phyloP scores from a whole-genome alignment of 2,113 vertebrate genomes.

The Prunella himalayana region DNA sequence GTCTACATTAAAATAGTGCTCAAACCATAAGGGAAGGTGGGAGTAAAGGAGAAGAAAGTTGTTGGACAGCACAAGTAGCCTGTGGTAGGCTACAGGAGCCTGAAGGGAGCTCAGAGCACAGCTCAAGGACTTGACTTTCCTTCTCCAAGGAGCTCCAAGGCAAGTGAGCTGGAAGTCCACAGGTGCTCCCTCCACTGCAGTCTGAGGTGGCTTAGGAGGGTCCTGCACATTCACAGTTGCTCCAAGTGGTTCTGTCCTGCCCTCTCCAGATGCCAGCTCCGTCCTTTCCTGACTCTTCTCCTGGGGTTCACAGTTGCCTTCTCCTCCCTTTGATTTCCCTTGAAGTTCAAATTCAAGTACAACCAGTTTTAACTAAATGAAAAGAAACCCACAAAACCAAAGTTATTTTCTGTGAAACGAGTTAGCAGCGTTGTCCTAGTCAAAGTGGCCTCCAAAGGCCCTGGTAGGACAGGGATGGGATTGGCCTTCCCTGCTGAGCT shows the following conservation, averaged over 20 bases:
- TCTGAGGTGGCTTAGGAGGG: not conserved
- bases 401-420: conserved; percentile 1
- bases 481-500: not conserved
- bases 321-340: conserved; percentile 49
- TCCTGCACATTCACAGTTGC: not conserved
- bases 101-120: not conserved
- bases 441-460: not conserved
- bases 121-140: not conserved
- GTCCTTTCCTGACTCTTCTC: not conserved
- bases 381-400: conserved; percentile 42
- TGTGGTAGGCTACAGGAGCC: not conserved
- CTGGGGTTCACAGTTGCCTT: conserved; percentile 63
- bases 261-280: not conserved
- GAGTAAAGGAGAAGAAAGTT: not conserved
- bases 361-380: conserved; percentile 45
- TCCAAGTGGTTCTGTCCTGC: conserved; percentile 5
- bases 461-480: not conserved
- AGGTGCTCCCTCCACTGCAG: not conserved
- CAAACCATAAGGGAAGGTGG: not conserved
- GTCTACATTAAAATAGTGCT: conserved; percentile 21
- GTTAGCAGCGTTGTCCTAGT: conserved; percentile 27
- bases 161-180: not conserved
- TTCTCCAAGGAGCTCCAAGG: not conserved
- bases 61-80: not conserved
- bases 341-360: conserved; percentile 71